Base-by-base conservation (phyloP, 2,888 invertebrate genomes). In the Brenthis ino region DNA sequence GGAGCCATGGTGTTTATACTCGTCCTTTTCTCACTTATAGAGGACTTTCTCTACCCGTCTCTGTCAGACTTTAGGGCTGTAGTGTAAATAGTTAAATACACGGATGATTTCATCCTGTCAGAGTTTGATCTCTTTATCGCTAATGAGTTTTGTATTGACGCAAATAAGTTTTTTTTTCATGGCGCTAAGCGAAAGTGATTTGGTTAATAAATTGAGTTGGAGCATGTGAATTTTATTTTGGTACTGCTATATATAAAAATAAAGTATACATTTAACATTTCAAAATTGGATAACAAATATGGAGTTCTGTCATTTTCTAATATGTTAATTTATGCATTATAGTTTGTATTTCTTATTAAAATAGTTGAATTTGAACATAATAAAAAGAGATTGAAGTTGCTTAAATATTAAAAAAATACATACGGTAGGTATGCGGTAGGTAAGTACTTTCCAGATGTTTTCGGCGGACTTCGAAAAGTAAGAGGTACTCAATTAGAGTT, bases 31-130 rank as follows among this genome's bases (percentile, higher is more conserved):
- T 71, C 2, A 51, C 80, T 13, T 16, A 8, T 28, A 0, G 57
- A 60, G 33, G 6, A 16, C 57, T 54, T 68, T 71, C 64, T 84
- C 66, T 51, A 2, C 57, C 69, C 66, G 71, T 86, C 82, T 74
- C 76, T 77, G 47, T 87, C 78, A 28, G 28, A 24, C 77, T 54
- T 74, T 70, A 76, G 79, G 80, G 78, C 77, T 87, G 87, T 68
- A 79, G 80, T 81, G 87, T 89, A 89, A 90, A 67, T 63, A 67
- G 67, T 67, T 67, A 67, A 67, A 89, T 89, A 89, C 85, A 85
- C 80, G 83, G 80, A 84, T 91, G 90, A 91, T 86, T 90, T 90
- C 89, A 91, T 89, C 77, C 76, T 78, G 81, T 80, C 83, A 82
- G 78, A 81, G 72, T 75, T 78, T 75, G 83, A 82, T 83, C 78